A percentile compares a stretch with the other conserved stretches of the same genome.
Evolutionary conservation across 2,797 vertebrate genomes (phyloP).

Genomic region (Rallus crepitans): DNA sequence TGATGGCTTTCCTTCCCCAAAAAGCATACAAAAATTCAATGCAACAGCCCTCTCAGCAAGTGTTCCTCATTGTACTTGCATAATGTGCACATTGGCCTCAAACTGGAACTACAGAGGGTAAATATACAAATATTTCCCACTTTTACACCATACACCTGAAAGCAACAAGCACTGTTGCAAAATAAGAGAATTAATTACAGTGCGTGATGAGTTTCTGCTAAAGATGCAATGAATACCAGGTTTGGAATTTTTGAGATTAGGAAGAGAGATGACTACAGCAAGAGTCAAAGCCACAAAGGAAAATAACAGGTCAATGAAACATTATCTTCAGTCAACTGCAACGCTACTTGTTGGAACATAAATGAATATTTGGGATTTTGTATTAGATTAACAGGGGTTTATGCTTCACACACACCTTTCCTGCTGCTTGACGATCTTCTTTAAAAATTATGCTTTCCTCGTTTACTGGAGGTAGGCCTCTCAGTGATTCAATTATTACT

Average conservation of each 20-base stretch:
- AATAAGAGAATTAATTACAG: not conserved
- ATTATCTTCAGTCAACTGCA: not conserved
- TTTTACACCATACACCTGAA: not conserved
- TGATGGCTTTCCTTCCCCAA: not conserved
- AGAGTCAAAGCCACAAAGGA: not conserved
- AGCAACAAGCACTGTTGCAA: not conserved
- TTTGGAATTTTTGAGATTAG: not conserved
- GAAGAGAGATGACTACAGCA: not conserved
- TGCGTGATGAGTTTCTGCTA: not conserved
- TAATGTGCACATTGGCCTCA: not conserved
- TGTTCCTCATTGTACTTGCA: not conserved
- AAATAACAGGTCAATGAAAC: not conserved
- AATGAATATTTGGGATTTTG: not conserved
- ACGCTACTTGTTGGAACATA: not conserved
- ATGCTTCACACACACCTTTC: slow-evolving; percentile 84
- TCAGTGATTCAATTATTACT: slow-evolving; percentile 93
- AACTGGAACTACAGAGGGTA: not conserved
- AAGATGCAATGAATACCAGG: not conserved
- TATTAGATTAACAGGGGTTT: not conserved
- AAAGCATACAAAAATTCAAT: not conserved
- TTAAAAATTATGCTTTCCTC: slow-evolving; percentile 94
- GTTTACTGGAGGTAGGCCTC: slow-evolving; percentile 86
- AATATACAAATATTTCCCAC: not conserved
- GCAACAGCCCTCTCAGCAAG: not conserved
- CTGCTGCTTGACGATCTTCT: slow-evolving; percentile 83